Base-by-base conservation (phyloP, 2,797 vertebrate genomes). In the Scarus forsteni region DNA sequence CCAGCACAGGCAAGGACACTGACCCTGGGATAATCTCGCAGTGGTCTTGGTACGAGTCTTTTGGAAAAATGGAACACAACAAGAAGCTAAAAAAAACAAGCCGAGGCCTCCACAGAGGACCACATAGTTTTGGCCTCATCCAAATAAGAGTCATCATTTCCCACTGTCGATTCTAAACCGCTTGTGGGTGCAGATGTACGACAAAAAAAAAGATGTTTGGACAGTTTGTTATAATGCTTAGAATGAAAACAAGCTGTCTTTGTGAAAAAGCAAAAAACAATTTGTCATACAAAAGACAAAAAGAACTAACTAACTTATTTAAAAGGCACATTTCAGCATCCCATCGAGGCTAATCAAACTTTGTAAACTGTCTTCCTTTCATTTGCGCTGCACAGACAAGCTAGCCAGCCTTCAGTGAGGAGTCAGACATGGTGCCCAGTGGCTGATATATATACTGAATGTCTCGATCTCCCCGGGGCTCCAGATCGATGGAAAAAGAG, bases 21-120 rank as follows among this genome's bases (percentile, higher is more conserved):
- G 82, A 77, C 10, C 82, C 82, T 14, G 79, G 83, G 27, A 93
- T 82, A 10, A 84, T 36, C 9, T 60, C 61, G 77, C 94, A 95
- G 36, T 75, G 69, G 35, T 85, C 72, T 69, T 83, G 84, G 16
- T 80, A 36, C 14, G 79, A 85, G 60, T 75, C 16, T 49, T 38
- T 12, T 0, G 62, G 49, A 7, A 82, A 73, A 53, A 85, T 48
- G 0, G 42, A 50, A 54, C 38, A 87, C 56, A 64, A 88, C 2
- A 91, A 43, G 1, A 90, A 12, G 75, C 62, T 51, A 36, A 68
- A 62, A 55, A 84, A 38, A 42, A 81, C 8, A 67, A 82, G 15
- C 13, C 38, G 15, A 1, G 8, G 19, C 6, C 39, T 57, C 42
- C 43, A 15, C 12, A 45, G 66, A 62, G 50, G 7, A 57, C 39